These are phyloP conservation scores for Conops quadrifasciatus DNA, from an alignment of 2,888 invertebrate genomes.

Conservation along the genomic window DNA sequence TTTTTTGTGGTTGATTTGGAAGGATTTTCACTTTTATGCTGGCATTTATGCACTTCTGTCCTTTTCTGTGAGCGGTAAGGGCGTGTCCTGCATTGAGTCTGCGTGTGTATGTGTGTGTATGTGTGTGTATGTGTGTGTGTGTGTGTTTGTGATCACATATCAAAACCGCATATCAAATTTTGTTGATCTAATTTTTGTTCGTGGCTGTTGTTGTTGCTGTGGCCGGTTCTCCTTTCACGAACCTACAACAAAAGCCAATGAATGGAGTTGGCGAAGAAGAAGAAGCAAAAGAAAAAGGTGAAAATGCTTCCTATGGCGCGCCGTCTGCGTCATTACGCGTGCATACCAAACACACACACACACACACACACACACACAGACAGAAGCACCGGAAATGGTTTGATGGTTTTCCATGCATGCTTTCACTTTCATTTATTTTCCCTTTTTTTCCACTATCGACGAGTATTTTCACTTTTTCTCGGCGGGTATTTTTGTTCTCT, in stretches of 20 bases:
- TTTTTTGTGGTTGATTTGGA: not conserved
- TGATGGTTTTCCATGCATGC: constrained; percentile 27
- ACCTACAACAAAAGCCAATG: not conserved
- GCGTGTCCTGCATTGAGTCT: constrained; percentile 21
- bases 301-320: constrained; percentile 25
- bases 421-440: constrained; percentile 23
- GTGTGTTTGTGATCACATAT: not conserved
- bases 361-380: not conserved
- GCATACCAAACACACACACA: not conserved
- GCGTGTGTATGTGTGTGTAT: not conserved
- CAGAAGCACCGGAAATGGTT: constrained; percentile 25
- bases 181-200: constrained; percentile 25
- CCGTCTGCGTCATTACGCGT: constrained; percentile 1
- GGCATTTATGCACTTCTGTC: constrained; percentile 29
- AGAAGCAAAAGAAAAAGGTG: constrained; percentile 7
- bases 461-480: constrained; percentile 16
- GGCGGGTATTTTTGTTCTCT: constrained; percentile 1
- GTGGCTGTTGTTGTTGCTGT: constrained; percentile 3
- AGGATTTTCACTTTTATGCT: constrained; percentile 6
- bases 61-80: constrained; percentile 24
- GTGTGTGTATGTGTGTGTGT: constrained; percentile 12
- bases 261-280: not conserved
- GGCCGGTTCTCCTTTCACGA: not conserved
- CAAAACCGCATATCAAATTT: constrained; percentile 33
- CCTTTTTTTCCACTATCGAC: not conserved